Evolutionary conservation across 2,888 invertebrate species (phyloP).

Genomic region (Ectemnius cavifrons): DNA sequence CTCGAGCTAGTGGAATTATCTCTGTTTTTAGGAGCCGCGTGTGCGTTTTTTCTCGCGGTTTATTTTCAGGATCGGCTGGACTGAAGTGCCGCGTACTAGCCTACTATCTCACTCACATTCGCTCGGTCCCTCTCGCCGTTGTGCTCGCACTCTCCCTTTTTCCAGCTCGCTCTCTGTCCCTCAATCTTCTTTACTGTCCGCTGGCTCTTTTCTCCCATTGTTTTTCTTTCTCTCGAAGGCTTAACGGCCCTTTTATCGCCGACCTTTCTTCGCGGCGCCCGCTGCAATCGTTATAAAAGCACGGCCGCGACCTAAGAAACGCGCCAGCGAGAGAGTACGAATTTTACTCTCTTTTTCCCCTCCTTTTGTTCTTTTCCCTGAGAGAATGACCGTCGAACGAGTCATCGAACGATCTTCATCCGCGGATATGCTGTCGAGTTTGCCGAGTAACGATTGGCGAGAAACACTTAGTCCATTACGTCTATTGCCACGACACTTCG

Average conservation of each 20-base stretch:
- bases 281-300: slow-evolving; percentile 63
- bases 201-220: slow-evolving; percentile 31
- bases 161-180: slow-evolving; percentile 7
- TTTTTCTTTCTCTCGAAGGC: slow-evolving; percentile 49
- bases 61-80: slow-evolving; percentile 6
- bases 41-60: slow-evolving; percentile 4
- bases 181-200: slow-evolving; percentile 25
- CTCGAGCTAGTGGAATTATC: neutral
- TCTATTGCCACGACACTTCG: neutral
- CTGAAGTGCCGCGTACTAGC: neutral
- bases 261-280: slow-evolving; percentile 51
- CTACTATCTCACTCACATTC: too few species aligned
- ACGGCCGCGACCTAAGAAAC: slow-evolving; percentile 44
- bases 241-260: slow-evolving; percentile 64
- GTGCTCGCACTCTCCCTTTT: neutral
- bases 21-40: slow-evolving; percentile 4
- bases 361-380: neutral
- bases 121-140: neutral
- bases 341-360: slow-evolving; percentile 43
- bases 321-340: slow-evolving; percentile 39
- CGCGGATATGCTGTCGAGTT: neutral
- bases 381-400: neutral
- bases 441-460: neutral
- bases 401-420: too few species aligned
- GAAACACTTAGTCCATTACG: neutral